A percentile compares a stretch with the other conserved stretches of the same genome.
These are phyloP conservation scores for Isoperla grammatica DNA, from an alignment of 2,888 invertebrate genomes.

Conservation along the genomic window DNA sequence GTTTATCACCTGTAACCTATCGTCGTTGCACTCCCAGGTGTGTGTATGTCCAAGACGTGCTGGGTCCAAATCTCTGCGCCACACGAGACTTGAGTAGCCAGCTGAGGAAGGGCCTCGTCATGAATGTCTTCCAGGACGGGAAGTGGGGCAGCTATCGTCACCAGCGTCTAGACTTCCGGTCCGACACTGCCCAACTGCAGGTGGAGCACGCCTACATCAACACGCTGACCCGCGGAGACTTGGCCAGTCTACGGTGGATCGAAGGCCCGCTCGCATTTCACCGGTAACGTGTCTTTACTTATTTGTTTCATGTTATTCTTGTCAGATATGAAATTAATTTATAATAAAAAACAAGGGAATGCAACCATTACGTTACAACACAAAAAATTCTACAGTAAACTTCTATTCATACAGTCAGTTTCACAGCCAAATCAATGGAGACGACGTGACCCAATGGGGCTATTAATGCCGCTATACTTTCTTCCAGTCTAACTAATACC, in stretches of 20 bases:
- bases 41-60: conserved; percentile 61
- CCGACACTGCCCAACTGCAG: conserved; percentile 39
- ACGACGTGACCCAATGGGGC: too few relatives aligned
- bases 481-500: too few relatives aligned
- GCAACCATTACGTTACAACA: too few relatives aligned
- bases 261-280: conserved; percentile 72
- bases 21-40: too few relatives aligned
- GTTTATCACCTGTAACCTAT: too few relatives aligned
- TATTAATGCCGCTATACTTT: too few relatives aligned
- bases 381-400: too few relatives aligned
- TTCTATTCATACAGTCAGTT: too few relatives aligned
- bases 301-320: conserved; percentile 22
- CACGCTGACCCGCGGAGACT: conserved; percentile 85
- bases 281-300: conserved; percentile 45
- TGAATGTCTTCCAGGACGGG: conserved; percentile 76
- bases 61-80: conserved; percentile 52
- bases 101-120: conserved; percentile 68
- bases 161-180: conserved; percentile 54
- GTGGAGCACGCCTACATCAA: conserved; percentile 95
- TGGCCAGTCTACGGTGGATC: conserved; percentile 89
- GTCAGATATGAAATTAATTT: too few relatives aligned
- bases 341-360: too few relatives aligned
- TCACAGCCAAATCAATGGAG: too few relatives aligned
- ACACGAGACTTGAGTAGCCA: conserved; percentile 56
- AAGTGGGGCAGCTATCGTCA: conserved; percentile 88